Base-by-base conservation (phyloP, 2,888 invertebrate species). In the Plusia festucae region DNA sequence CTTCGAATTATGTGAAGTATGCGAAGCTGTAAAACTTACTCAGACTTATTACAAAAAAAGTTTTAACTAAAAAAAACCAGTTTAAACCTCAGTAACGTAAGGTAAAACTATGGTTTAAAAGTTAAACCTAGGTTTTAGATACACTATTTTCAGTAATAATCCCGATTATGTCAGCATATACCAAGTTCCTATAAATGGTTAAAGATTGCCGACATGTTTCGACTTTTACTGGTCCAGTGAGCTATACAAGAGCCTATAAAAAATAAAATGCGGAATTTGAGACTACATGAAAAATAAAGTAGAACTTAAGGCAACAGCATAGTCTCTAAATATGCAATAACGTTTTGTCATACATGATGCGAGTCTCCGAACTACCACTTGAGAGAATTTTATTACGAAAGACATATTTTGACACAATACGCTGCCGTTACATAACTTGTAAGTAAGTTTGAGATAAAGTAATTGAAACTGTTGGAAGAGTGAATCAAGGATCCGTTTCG, bases 181-280 rank as follows among this genome's bases (percentile, higher is more conserved):
- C 34, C 15, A 15, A 13, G 15, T 34, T 2, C n/a, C 40, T 40
- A 40, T n/a, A 40, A 6, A 7, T 7, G 40, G n/a, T n/a, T 40
- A 40, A 5, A 40, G n/a, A n/a, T n/a, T n/a, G n/a, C 15, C n/a
- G n/a, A n/a, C 6, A 40, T n/a, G 4, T n/a, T 40, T 34, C 1
- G n/a, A n/a, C 40, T 40, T 40, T 15, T 40, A 40, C 40, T n/a
- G 40, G n/a, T 40, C 40, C 40, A 40, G n/a, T 40, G 40, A n/a
- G 40, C 40, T 6, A 7, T n/a, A n/a, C 15, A 40, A 40, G n/a
- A 40, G n/a, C 40, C 40, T 13, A 40, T 40, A 40, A 40, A n/a
- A 40, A 6, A 40, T n/a, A 40, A 40, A 40, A 40, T n/a, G 13
- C n/a, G 40, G 5, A n/a, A 4, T 40, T n/a, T 40, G 46, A 20